A percentile compares a stretch with the other conserved stretches of the same genome.
Evolutionary conservation across 2,113 vertebrate species (phyloP).

Genomic region (Nerophis lumbriciformis): DNA sequence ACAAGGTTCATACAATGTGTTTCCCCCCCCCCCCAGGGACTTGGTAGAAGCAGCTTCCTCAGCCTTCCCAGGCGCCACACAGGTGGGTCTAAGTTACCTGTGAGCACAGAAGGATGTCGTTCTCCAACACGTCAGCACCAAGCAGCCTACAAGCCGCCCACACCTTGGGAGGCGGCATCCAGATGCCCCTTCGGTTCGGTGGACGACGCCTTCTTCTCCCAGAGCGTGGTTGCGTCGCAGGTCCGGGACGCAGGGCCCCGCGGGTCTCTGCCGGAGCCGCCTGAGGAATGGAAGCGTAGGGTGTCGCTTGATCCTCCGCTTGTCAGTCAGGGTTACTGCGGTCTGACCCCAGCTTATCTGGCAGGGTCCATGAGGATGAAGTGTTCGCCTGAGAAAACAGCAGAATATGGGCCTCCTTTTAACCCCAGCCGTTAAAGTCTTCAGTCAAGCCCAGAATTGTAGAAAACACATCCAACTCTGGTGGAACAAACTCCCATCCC

Average conservation of each 20-base stretch:
- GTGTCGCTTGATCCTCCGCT: slow-evolving; percentile 66
- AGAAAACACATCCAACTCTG: slow-evolving; percentile 27
- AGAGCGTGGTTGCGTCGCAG: slow-evolving; percentile 68
- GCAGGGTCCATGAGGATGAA: slow-evolving; percentile 38
- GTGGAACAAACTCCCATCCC: no score
- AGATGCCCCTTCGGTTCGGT: slow-evolving; percentile 78
- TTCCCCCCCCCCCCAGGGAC: slow-evolving; percentile 49
- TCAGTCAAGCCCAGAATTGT: slow-evolving; percentile 53
- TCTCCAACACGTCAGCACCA: slow-evolving; percentile 48
- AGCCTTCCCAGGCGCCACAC: slow-evolving; percentile 72
- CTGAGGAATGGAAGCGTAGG: slow-evolving; percentile 77
- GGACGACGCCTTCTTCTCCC: slow-evolving; percentile 79
- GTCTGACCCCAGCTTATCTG: slow-evolving; percentile 21
- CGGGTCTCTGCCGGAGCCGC: slow-evolving; percentile 76
- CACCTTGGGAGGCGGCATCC: slow-evolving; percentile 83
- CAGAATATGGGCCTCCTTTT: slow-evolving; percentile 67
- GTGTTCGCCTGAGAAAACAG: slow-evolving; percentile 48
- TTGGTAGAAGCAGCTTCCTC: slow-evolving; percentile 68
- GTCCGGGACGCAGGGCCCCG: slow-evolving; percentile 74
- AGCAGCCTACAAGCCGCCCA: slow-evolving; percentile 67
- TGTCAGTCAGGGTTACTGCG: slow-evolving; percentile 31
- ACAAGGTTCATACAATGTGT: neutral
- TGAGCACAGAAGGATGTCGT: slow-evolving; percentile 59
- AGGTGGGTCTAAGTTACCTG: slow-evolving; percentile 47
- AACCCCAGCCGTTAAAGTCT: slow-evolving; percentile 66